Evolutionary conservation across 2,888 invertebrate genomes (phyloP).

Genomic region (Cerastoderma edule): DNA sequence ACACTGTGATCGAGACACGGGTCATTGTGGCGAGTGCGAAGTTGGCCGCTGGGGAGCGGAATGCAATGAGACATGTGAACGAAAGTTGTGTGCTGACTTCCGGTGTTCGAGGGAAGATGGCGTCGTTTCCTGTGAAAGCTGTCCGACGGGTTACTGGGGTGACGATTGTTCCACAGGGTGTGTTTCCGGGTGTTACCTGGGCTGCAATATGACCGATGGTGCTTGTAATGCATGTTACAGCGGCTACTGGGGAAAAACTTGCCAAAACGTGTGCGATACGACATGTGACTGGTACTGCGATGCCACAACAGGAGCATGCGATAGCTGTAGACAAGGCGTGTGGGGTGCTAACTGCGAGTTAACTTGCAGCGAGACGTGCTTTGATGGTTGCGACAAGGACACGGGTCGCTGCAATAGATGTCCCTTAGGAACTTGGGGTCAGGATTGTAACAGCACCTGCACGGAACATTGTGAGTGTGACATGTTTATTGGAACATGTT

Average conservation of each 20-base stretch:
- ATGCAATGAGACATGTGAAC: slow-evolving; percentile 16
- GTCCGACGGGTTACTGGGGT: slow-evolving; percentile 31
- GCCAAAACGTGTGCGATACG: neutral
- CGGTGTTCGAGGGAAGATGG: neutral
- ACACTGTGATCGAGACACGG: slow-evolving; percentile 21
- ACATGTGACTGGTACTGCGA: slow-evolving; percentile 28
- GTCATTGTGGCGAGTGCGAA: slow-evolving; percentile 28
- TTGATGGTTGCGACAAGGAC: slow-evolving; percentile 12
- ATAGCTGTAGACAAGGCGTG: slow-evolving; percentile 8
- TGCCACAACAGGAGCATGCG: slow-evolving; percentile 27
- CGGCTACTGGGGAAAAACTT: slow-evolving; percentile 19
- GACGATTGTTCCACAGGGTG: slow-evolving; percentile 9
- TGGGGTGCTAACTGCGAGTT: slow-evolving; percentile 35
- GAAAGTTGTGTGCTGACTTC: neutral
- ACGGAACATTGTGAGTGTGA: slow-evolving; percentile 23
- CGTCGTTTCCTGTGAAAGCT: slow-evolving; percentile 18
- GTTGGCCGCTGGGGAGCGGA: slow-evolving; percentile 10
- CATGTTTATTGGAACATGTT: slow-evolving; percentile 30
- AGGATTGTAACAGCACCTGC: slow-evolving; percentile 30
- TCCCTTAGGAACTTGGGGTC: slow-evolving; percentile 23
- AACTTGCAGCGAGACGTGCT: slow-evolving; percentile 24
- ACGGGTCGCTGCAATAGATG: slow-evolving; percentile 36
- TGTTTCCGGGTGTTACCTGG: neutral
- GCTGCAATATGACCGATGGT: slow-evolving; percentile 29
- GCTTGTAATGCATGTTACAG: slow-evolving; percentile 24